Evolutionary conservation across 2,888 invertebrate genomes (phyloP).

Genomic region (Drosophila anceps): DNA sequence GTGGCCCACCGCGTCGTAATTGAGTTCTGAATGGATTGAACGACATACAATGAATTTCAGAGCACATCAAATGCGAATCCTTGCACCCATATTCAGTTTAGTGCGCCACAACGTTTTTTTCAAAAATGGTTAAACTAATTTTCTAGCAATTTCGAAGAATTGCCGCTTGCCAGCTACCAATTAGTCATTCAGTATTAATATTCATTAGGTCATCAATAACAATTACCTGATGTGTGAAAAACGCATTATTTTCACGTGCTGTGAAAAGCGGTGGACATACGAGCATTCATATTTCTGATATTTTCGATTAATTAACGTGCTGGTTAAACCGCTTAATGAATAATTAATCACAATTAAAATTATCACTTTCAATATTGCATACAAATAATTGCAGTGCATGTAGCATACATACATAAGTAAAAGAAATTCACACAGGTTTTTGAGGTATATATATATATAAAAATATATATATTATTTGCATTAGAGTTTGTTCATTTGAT

Average conservation of each 20-base stretch:
- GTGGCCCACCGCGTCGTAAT: constrained; percentile 47
- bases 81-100: constrained; percentile 2
- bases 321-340: constrained; percentile 3
- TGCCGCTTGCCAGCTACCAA: not conserved
- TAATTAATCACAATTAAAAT: constrained; percentile 39
- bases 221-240: constrained; percentile 29
- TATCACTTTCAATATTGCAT: constrained; percentile 3
- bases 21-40: constrained; percentile 53
- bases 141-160: constrained; percentile 1
- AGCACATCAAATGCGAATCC: constrained; percentile 4
- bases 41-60: constrained; percentile 25
- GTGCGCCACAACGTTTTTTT: not conserved
- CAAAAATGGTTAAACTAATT: constrained; percentile 5
- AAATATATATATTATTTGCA: not conserved
- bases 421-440: not conserved
- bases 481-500: not conserved
- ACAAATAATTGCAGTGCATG: not conserved
- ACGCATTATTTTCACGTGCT: not conserved
- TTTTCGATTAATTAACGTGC: not conserved
- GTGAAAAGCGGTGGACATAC: constrained; percentile 3
- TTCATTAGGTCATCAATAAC: constrained; percentile 46
- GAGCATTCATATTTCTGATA: constrained; percentile 8
- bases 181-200: constrained; percentile 35
- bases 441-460: too few species aligned
- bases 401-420: not conserved